phyloP scores from a whole-genome alignment of 1,140 invertebrate species.

The Charaxes varanes region DNA sequence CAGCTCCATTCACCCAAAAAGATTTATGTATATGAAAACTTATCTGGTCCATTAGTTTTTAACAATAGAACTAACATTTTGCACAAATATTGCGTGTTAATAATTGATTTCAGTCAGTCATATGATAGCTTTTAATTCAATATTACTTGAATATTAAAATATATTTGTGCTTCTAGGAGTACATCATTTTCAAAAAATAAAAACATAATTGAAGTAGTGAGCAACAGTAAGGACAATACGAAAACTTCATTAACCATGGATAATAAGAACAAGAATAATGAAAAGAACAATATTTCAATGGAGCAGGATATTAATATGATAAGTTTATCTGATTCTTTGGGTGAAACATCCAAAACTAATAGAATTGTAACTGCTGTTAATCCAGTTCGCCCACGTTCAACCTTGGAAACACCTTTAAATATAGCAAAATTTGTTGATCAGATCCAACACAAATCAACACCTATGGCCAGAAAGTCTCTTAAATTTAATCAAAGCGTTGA shows the following conservation, averaged over 20 bases:
- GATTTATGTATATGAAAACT: too few relatives aligned
- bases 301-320: too few relatives aligned
- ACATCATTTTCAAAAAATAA: slow-evolving; percentile 34
- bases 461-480: slow-evolving; percentile 53
- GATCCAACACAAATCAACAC: slow-evolving; percentile 57
- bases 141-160: not conserved
- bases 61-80: too few relatives aligned
- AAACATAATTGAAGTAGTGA: slow-evolving; percentile 19
- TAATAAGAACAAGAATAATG: not conserved
- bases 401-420: slow-evolving; percentile 47
- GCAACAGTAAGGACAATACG: slow-evolving; percentile 1
- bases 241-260: slow-evolving; percentile 4
- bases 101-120: too few relatives aligned
- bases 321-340: slow-evolving; percentile 24
- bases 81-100: too few relatives aligned
- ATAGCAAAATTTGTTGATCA: slow-evolving; percentile 55
- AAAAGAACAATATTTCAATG: slow-evolving; percentile 6
- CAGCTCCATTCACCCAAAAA: too few relatives aligned
- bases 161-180: slow-evolving; percentile 27
- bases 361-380: slow-evolving; percentile 32
- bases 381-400: slow-evolving; percentile 17
- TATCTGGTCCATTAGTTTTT: too few relatives aligned
- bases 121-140: too few relatives aligned
- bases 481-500: slow-evolving; percentile 38
- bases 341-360: slow-evolving; percentile 27